Evolutionary conservation across 1,140 invertebrate species (phyloP).

Genomic region (Delia radicum): DNA sequence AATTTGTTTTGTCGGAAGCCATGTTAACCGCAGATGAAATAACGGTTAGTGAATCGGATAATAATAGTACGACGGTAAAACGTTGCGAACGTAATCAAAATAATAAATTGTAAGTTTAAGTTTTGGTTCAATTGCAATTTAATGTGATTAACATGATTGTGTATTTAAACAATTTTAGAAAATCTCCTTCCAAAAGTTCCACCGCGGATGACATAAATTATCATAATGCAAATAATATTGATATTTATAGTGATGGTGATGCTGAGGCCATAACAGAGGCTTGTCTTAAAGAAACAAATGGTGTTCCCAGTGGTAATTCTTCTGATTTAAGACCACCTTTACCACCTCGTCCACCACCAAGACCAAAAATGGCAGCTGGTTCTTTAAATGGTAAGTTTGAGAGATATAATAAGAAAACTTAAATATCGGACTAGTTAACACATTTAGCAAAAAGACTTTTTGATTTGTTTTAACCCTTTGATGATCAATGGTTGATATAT

Average conservation of each 20-base stretch:
- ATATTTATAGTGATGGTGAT: constrained; percentile 32
- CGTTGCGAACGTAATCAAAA: constrained; percentile 27
- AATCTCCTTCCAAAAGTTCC: constrained; percentile 13
- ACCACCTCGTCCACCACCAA: constrained; percentile 50
- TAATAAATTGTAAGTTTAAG: constrained; percentile 20
- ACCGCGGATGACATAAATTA: constrained; percentile 29
- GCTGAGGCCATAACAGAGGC: constrained; percentile 29
- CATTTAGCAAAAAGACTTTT: no score
- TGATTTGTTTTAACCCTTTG: no score
- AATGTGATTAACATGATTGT: constrained; percentile 31
- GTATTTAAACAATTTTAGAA: not conserved
- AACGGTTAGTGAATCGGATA: constrained; percentile 53
- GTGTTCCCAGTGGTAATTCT: not conserved
- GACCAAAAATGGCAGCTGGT: constrained; percentile 39
- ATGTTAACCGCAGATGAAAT: constrained; percentile 52
- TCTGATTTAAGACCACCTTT: constrained; percentile 48
- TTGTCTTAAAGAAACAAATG: not conserved
- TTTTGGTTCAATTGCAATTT: constrained; percentile 7
- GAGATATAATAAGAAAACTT: no score
- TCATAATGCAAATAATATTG: constrained; percentile 41
- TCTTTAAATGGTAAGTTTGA: constrained; percentile 44
- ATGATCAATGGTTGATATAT: no score
- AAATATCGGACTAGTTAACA: no score
- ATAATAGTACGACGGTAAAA: constrained; percentile 52
- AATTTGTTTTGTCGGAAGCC: constrained; percentile 43